Conservation (phyloP, 2,888 invertebrate species). For the Anticlea derivata region DNA sequence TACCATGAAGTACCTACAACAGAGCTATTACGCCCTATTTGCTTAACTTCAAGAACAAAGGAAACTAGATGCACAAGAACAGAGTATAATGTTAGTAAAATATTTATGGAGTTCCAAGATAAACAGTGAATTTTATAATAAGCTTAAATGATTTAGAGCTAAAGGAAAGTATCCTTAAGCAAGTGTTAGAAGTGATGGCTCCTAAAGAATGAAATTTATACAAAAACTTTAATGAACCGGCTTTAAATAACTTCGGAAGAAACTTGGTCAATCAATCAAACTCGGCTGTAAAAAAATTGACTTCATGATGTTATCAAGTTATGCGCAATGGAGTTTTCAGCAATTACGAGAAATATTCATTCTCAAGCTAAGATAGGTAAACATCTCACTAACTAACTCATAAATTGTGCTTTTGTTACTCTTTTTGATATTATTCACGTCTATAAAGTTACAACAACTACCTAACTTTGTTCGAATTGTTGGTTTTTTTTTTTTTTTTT, state of each 20-base stretch:
- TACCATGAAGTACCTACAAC: not conserved
- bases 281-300: conserved; percentile 41
- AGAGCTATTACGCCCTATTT: conserved; percentile 4
- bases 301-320: conserved; percentile 37
- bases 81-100: conserved; percentile 5
- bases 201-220: conserved; percentile 7
- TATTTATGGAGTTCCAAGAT: conserved; percentile 9
- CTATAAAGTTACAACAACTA: conserved; percentile 27
- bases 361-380: conserved; percentile 39
- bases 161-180: conserved; percentile 1
- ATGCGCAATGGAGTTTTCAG: conserved; percentile 30
- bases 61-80: conserved; percentile 9
- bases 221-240: conserved; percentile 18
- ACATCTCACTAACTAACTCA: conserved; percentile 39
- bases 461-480: not conserved
- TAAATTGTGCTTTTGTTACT: conserved; percentile 39
- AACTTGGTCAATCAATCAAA: conserved; percentile 41
- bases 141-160: conserved; percentile 8
- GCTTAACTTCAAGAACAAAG: conserved; percentile 21
- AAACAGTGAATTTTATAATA: conserved; percentile 3
- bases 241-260: conserved; percentile 24
- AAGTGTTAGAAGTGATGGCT: conserved; percentile 10
- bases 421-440: conserved; percentile 24
- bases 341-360: conserved; percentile 42
- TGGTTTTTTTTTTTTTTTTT: no score